Conservation (phyloP, 2,888 invertebrate genomes). For the Nasonia oneida region DNA sequence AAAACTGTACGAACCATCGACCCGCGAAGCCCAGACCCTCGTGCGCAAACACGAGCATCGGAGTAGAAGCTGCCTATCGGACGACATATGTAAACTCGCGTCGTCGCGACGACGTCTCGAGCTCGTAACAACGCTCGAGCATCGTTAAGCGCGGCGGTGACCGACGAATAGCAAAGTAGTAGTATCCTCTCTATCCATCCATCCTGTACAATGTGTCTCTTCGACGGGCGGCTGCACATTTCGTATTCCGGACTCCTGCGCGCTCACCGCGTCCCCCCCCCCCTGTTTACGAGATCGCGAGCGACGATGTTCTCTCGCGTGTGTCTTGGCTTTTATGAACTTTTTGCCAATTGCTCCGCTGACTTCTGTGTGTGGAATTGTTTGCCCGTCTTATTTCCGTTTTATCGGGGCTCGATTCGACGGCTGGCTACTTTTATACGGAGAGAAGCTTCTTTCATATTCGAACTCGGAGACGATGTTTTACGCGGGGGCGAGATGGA, state of each 20-base stretch:
- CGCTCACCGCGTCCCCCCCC: background rate
- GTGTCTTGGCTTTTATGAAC: slow-evolving; percentile 44
- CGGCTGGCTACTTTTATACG: background rate
- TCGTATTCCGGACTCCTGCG: slow-evolving; percentile 36
- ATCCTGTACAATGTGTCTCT: background rate
- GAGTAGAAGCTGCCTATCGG: too few species aligned
- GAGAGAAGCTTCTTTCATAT: background rate
- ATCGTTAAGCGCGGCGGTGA: slow-evolving; percentile 19
- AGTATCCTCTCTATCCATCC: background rate
- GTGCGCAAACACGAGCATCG: too few species aligned
- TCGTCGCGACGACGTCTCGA: too few species aligned
- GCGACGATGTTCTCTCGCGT: background rate
- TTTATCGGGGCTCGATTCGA: background rate
- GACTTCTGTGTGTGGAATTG: slow-evolving; percentile 7
- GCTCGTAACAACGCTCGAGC: background rate
- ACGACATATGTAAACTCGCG: too few species aligned
- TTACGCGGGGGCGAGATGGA: background rate
- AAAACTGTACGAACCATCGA: too few species aligned
- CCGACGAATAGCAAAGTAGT: slow-evolving; percentile 33
- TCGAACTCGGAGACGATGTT: background rate
- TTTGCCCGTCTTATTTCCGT: slow-evolving; percentile 10
- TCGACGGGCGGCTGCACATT: background rate
- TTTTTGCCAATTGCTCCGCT: slow-evolving; percentile 41
- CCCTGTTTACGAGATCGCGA: slow-evolving; percentile 42
- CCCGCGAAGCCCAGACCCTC: too few species aligned